Evolutionary conservation across 2,797 vertebrate genomes (phyloP).

Genomic region (Enoplosus armatus): DNA sequence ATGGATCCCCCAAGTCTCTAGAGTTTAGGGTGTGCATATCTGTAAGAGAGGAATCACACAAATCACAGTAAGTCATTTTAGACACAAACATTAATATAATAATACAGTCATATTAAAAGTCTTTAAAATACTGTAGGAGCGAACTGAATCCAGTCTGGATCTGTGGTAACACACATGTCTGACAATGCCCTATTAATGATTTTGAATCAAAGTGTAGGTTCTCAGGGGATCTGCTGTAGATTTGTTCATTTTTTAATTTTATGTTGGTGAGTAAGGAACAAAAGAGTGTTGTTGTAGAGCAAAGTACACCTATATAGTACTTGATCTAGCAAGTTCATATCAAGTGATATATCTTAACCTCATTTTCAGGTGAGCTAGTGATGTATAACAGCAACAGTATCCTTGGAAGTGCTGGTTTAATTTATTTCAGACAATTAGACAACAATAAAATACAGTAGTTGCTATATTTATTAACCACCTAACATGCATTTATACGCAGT

Average conservation of each 20-base stretch:
- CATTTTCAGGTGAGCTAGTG: slow-evolving; percentile 1
- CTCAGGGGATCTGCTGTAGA: slow-evolving; percentile 11
- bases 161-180: slow-evolving; percentile 24
- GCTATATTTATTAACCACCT: not conserved
- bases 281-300: not conserved
- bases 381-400: not conserved
- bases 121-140: not conserved
- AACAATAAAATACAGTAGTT: not conserved
- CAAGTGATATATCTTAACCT: slow-evolving; percentile 15
- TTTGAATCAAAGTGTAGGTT: slow-evolving; percentile 28
- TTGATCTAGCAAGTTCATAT: slow-evolving; percentile 1
- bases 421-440: not conserved
- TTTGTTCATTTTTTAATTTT: slow-evolving; percentile 24
- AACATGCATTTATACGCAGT: not conserved
- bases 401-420: not conserved
- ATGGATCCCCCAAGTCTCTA: not conserved
- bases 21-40: not conserved
- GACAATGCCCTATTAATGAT: slow-evolving; percentile 19
- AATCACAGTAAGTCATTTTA: not conserved
- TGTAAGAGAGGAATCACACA: not conserved
- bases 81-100: slow-evolving; percentile 3
- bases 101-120: not conserved
- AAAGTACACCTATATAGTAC: not conserved
- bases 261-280: slow-evolving; percentile 21
- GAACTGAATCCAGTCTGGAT: slow-evolving; percentile 13